Evolutionary conservation across 1,140 invertebrate genomes (phyloP).

Genomic region (Ylistrum balloti): DNA sequence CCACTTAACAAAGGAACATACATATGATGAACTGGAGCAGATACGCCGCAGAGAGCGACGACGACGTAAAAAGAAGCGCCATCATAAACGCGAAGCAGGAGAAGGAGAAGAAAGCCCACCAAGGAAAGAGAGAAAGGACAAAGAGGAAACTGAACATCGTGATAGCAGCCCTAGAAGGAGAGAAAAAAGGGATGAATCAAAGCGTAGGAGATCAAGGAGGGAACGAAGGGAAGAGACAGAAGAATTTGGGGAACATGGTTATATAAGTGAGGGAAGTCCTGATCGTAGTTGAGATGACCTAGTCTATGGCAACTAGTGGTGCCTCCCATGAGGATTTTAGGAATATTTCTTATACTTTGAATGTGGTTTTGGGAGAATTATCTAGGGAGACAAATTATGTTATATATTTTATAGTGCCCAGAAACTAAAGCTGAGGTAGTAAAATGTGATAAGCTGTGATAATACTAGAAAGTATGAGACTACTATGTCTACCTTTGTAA

Average conservation of each 20-base stretch:
- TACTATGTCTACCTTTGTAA: too few relatives aligned
- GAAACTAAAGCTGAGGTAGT: too few relatives aligned
- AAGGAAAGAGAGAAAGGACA: background rate
- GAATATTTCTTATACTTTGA: background rate
- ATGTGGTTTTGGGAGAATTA: too few relatives aligned
- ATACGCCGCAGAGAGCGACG: background rate
- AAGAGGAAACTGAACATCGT: background rate
- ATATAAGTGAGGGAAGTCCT: constrained; percentile 14
- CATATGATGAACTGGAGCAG: background rate
- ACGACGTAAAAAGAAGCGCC: background rate
- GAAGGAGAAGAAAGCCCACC: background rate
- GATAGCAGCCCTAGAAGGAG: background rate
- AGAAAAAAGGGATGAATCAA: background rate
- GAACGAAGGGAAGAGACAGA: background rate
- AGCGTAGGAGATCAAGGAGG: background rate
- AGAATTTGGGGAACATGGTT: background rate
- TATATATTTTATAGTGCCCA: too few relatives aligned
- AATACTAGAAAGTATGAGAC: too few relatives aligned
- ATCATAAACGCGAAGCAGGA: background rate
- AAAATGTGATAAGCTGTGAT: too few relatives aligned
- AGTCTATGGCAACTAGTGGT: background rate
- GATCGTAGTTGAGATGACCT: background rate
- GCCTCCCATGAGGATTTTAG: background rate
- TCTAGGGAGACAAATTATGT: too few relatives aligned
- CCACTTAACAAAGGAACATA: background rate